Conservation (phyloP, 2,888 invertebrate species). For the Eudemis profundana region DNA sequence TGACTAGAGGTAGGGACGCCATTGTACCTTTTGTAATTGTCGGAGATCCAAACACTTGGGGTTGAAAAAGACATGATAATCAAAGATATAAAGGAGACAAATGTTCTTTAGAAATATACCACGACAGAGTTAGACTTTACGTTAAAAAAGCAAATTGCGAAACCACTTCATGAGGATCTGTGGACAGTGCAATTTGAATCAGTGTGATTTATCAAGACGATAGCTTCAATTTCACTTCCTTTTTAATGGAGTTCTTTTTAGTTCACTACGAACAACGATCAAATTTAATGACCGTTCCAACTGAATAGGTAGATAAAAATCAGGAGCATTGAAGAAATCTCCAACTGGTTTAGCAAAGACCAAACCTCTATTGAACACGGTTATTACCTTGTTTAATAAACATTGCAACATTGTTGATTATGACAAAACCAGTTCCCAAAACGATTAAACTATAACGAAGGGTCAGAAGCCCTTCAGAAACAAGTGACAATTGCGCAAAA, state of each 20-base stretch:
- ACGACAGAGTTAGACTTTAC: background rate
- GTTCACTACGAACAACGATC: conserved; percentile 37
- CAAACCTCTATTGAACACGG: conserved; percentile 59
- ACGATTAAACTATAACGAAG: conserved; percentile 58
- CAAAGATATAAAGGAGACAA: conserved; percentile 25
- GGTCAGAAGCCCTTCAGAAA: conserved; percentile 51
- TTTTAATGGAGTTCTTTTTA: conserved; percentile 19
- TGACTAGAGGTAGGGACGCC: conserved; percentile 53
- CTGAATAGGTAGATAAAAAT: conserved; percentile 42
- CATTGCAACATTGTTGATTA: conserved; percentile 82
- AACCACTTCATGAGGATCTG: background rate
- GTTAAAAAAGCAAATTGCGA: background rate
- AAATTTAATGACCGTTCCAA: conserved; percentile 42
- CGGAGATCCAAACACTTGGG: conserved; percentile 11
- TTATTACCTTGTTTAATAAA: conserved; percentile 84
- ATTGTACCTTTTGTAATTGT: conserved; percentile 33
- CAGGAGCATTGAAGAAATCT: conserved; percentile 34
- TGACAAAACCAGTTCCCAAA: conserved; percentile 66
- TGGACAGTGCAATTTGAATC: background rate
- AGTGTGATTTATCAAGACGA: background rate
- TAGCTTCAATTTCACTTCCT: background rate
- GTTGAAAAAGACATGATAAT: conserved; percentile 31
- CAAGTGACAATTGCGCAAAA: conserved; percentile 70
- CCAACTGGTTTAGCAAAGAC: conserved; percentile 46
- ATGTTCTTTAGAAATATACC: conserved; percentile 14